phyloP scores from a whole-genome alignment of 2,113 vertebrate species.

The Silurus glanis region DNA sequence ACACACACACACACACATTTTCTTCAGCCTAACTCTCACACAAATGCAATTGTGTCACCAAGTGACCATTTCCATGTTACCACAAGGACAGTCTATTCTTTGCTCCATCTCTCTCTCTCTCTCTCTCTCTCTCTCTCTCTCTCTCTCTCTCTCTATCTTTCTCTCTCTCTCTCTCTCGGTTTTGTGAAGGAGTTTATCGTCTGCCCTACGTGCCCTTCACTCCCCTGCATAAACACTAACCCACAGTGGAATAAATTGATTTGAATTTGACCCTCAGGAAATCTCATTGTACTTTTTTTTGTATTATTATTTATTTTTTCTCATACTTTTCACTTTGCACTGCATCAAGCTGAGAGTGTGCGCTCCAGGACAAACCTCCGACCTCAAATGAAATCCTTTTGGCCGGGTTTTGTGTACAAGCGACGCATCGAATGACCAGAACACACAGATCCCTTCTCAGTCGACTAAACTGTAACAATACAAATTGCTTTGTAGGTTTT shows the following conservation, averaged over 20 bases:
- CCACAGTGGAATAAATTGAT: neutral
- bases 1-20: too few relatives aligned
- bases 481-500: neutral
- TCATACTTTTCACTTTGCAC: neutral
- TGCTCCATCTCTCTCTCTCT: neutral
- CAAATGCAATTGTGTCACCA: constrained; percentile 17
- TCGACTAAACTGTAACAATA: neutral
- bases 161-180: neutral
- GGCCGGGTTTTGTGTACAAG: neutral
- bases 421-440: neutral
- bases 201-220: neutral
- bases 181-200: neutral
- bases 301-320: neutral
- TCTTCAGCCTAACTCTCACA: neutral
- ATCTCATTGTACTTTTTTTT: neutral
- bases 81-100: constrained; percentile 46
- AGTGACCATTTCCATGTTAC: constrained; percentile 26
- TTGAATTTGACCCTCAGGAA: neutral
- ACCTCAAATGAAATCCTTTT: neutral
- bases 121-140: neutral
- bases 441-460: neutral
- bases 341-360: neutral
- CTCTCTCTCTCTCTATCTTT: neutral
- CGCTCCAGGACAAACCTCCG: neutral
- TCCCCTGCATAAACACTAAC: constrained; percentile 6